Evolutionary conservation across 2,888 invertebrate genomes (phyloP), one percentile per base, ranked within the genome.

Genomic region (Allophyes oxyacanthae): DNA sequence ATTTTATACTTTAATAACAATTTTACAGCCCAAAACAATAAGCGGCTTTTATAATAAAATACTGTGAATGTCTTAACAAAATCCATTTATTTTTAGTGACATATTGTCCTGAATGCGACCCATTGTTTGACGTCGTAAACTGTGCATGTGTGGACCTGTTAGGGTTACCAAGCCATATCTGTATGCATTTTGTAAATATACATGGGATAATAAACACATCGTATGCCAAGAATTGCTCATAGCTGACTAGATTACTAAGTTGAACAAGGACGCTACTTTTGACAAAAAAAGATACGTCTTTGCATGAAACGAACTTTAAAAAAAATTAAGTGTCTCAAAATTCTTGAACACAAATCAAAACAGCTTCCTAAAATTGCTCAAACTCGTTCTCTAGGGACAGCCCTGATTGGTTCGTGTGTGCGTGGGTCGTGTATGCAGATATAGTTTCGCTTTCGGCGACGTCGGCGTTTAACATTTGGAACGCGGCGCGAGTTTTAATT

Each of bases 401-500:
- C 75, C 75, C 75, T 75, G 41, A 10, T n/a, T 1, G 44, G 45
- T 20, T 52, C 51, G 57, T 82, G 84, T 79, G 81, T 78, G 83
- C 46, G 80, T 77, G 73, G 67, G 68, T 71, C 74, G 70, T 78
- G 77, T 72, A 81, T 78, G 81, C 82, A 82, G 81, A 85, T 83
- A 88, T 85, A 89, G 91, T 90, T 92, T 91, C 79, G 92, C 90
- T 91, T 87, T 89, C 90, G 90, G 91, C 91, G 82, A 86, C 85
- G 86, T 86, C 81, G 81, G 76, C 89, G 87, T 89, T 90, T 88
- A 92, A 91, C 89, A 86, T 92, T 91, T 89, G 85, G 91, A 90
- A 88, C 92, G 90, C 90, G 89, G 86, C 84, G 86, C 90, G 88
- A 89, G 89, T 93, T 93, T 94, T 93, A 94, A 94, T 93, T 94